phyloP scores from a whole-genome alignment of 2,888 invertebrate genomes.

The Halictus ligatus region DNA sequence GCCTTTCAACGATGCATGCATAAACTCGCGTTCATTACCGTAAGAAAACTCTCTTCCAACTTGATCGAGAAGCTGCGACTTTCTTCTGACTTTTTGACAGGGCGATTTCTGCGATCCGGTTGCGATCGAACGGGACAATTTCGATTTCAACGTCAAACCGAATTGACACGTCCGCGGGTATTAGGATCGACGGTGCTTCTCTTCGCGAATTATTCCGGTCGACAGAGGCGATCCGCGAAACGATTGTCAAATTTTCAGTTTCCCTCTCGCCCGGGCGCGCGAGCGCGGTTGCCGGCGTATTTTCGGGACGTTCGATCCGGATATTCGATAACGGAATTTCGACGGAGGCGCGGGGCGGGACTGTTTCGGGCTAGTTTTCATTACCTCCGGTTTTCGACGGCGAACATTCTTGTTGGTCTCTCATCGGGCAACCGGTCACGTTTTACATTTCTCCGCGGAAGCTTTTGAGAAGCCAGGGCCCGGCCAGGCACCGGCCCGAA shows the following conservation, averaged over 20 bases:
- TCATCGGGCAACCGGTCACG: conserved; percentile 44
- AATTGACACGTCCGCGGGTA: not conserved
- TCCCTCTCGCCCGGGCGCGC: not conserved
- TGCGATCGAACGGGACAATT: conserved; percentile 5
- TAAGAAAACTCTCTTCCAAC: too few species aligned
- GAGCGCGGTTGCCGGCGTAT: not conserved
- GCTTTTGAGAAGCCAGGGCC: conserved; percentile 27
- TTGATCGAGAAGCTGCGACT: not conserved
- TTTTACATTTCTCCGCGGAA: conserved; percentile 52
- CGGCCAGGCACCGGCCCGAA: conserved; percentile 20
- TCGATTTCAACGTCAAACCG: not conserved
- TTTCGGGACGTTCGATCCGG: too few species aligned
- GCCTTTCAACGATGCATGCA: not conserved
- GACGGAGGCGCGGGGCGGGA: not conserved
- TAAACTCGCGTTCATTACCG: not conserved
- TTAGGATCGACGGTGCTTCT: not conserved
- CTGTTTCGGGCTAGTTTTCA: conserved; percentile 17
- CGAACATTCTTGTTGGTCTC: conserved; percentile 32
- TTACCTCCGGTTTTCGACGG: conserved; percentile 28
- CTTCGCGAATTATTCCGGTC: not conserved
- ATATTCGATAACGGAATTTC: conserved; percentile 4
- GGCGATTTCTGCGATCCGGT: not conserved
- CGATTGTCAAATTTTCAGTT: not conserved
- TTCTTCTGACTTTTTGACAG: not conserved
- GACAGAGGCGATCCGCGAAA: not conserved